Evolutionary conservation across 2,888 invertebrate species (phyloP), one percentile per base, ranked within the genome.

Genomic region (Petrolisthes manimaculis): DNA sequence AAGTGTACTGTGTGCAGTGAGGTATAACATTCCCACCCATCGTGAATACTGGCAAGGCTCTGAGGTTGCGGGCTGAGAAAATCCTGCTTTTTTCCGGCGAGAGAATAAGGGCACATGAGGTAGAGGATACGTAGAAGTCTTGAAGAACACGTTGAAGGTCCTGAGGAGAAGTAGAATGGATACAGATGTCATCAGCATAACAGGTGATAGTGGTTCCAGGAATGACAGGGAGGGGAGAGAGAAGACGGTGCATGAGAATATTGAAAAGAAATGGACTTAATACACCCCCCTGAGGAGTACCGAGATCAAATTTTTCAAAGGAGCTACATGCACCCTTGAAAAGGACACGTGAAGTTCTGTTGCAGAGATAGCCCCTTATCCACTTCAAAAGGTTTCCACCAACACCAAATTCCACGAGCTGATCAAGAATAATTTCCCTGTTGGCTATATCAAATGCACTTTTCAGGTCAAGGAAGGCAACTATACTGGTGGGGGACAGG

Each of bases 31-130:
- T 79, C 24, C 54, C 54, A 79, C 79, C 53, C 53, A 79, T 54
- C n/a, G 53, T 53, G n/a, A 79, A 79, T 54, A n/a, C 54, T 53
- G 79, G 79, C 53, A 79, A n/a, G 51, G 79, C 79, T 18, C 79
- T 79, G 54, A 79, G 55, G 79, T 37, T 37, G 37, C 2, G 37
- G 37, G 37, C 2, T 0, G 37, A 37, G 37, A n/a, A n/a, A n/a
- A n/a, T n/a, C n/a, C n/a, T n/a, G n/a, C n/a, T n/a, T n/a, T n/a
- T n/a, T n/a, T n/a, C n/a, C n/a, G n/a, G n/a, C n/a, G n/a, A 37
- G 37, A 37, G 37, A 37, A 37, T 37, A 37, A 37, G 37, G 37
- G 1, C 37, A 37, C 37, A 37, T 0, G 37, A 5, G 21, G 12
- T 75, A 37, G 37, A 37, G 37, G 37, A 37, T 37, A 37, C 37